These are phyloP conservation scores for Cheirogaleus medius DNA, from an alignment of 2,113 vertebrate genomes.

Conservation along the genomic window DNA sequence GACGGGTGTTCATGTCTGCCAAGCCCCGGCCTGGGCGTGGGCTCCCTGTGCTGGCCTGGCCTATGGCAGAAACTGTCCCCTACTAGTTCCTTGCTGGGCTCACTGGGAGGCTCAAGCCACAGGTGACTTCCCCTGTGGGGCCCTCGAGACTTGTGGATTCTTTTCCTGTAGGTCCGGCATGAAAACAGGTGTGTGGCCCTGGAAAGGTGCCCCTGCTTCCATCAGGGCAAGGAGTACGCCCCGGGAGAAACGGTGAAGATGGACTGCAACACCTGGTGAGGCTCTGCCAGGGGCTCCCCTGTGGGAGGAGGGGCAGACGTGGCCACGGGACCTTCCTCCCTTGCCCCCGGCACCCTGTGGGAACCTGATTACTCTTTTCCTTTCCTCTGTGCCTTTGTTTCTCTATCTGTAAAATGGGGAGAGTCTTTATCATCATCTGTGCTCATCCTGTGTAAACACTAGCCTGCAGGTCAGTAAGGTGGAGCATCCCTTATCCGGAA, in stretches of 20 bases:
- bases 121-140: accelerated
- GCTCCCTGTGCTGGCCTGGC: neutral
- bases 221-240: conserved; percentile 91
- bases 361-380: neutral
- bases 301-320: accelerated
- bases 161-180: conserved; percentile 89
- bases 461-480: neutral
- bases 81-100: neutral
- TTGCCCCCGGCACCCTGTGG: accelerated
- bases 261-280: conserved; percentile 97
- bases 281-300: neutral
- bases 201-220: conserved; percentile 94
- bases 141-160: neutral
- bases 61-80: neutral
- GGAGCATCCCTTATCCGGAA: neutral
- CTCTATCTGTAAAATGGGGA: neutral
- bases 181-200: conserved; percentile 89
- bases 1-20: accelerated
- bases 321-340: neutral
- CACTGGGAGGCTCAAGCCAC: neutral
- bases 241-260: conserved; percentile 88
- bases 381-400: neutral
- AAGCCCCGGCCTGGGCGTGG: accelerated
- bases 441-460: neutral
- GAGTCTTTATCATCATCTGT: neutral